Percentiles rank a stretch among this genome's conserved stretches.
Evolutionary conservation across 2,113 vertebrate genomes (phyloP).

Genomic region (Myrmophylax atrothorax): DNA sequence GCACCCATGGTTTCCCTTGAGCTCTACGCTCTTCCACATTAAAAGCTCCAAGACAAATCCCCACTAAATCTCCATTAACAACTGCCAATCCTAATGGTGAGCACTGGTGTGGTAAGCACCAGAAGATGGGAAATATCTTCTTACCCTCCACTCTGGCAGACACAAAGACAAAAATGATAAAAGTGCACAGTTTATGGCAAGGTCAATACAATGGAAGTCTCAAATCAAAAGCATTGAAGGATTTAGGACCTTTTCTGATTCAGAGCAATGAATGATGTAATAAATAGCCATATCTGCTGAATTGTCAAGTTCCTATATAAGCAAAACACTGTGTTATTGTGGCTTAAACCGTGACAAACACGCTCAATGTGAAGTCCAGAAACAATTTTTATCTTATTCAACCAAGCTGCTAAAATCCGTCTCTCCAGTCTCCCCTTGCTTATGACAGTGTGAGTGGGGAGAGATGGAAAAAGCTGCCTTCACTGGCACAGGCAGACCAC

Average conservation of each 20-base stretch:
- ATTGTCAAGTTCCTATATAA: not conserved
- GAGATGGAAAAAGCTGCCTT: not conserved
- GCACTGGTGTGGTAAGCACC: not conserved
- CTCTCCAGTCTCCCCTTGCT: not conserved
- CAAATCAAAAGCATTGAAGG: not conserved
- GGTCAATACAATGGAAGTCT: not conserved
- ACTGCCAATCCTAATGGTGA: not conserved
- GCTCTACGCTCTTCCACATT: not conserved
- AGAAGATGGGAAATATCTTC: not conserved
- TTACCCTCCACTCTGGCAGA: not conserved
- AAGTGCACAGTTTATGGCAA: not conserved
- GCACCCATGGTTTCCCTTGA: not conserved
- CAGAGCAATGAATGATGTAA: not conserved
- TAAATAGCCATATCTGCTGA: not conserved
- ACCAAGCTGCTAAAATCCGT: not conserved
- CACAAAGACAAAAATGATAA: not conserved
- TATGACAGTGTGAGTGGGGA: fast-evolving
- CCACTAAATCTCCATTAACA: not conserved
- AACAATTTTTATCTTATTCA: not conserved
- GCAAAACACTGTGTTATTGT: not conserved
- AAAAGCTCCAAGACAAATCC: not conserved
- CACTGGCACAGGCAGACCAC: not conserved
- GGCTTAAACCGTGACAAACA: not conserved
- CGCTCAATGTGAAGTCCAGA: fast-evolving
- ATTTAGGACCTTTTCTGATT: not conserved